Evolutionary conservation across 1,140 invertebrate genomes (phyloP).

Genomic region (Antheraea pernyi): DNA sequence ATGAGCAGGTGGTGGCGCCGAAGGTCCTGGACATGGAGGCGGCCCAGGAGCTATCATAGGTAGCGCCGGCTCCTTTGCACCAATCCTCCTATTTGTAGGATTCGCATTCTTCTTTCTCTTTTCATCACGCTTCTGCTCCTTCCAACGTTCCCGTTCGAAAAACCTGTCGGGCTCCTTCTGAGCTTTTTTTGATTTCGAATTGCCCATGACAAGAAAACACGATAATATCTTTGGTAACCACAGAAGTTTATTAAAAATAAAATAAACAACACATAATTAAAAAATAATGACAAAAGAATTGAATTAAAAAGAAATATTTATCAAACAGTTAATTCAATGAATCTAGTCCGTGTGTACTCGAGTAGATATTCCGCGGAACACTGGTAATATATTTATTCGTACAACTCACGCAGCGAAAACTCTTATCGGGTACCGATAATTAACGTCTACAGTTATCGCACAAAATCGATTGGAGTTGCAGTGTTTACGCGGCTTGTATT

Average conservation of each 20-base stretch:
- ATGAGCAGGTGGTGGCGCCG: conserved; percentile 40
- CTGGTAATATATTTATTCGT: conserved; percentile 42
- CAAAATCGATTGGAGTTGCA: conserved; percentile 47
- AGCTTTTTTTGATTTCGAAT: conserved; percentile 62
- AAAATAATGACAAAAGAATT: background rate
- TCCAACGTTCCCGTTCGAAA: conserved; percentile 64
- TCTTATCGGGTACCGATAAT: conserved; percentile 54
- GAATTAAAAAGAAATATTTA: background rate
- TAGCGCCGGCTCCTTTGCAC: conserved; percentile 43
- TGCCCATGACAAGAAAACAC: conserved; percentile 61
- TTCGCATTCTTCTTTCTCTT: conserved; percentile 50
- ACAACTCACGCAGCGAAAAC: conserved; percentile 36
- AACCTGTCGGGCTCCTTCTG: conserved; percentile 68
- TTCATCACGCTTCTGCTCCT: conserved; percentile 62
- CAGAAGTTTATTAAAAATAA: background rate
- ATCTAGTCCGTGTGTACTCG: conserved; percentile 10
- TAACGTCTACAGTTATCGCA: conserved; percentile 41
- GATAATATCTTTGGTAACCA: background rate
- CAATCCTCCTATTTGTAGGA: conserved; percentile 42
- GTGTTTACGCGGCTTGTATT: conserved; percentile 11
- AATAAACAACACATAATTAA: background rate
- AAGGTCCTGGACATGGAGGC: conserved; percentile 20
- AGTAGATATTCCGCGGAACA: conserved; percentile 30
- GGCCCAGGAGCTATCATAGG: conserved; percentile 23
- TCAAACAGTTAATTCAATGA: background rate